These are phyloP conservation scores for Liasis olivaceus DNA, from an alignment of 2,797 vertebrate species.

Conservation along the genomic window DNA sequence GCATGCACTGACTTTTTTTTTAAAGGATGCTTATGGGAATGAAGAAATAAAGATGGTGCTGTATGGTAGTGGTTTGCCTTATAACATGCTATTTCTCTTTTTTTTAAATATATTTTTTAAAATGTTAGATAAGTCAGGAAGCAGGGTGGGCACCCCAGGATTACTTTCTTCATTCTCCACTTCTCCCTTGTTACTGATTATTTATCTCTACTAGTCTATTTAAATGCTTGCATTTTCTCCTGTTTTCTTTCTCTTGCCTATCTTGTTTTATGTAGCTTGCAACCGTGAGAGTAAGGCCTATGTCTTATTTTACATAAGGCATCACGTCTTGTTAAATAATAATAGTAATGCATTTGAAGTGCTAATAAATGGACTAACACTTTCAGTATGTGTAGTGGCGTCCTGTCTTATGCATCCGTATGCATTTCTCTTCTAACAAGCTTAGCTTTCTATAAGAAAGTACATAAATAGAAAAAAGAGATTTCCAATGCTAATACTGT, in stretches of 20 bases:
- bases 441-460: neutral
- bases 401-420: neutral
- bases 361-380: neutral
- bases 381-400: neutral
- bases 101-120: neutral
- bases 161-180: neutral
- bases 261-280: neutral
- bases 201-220: neutral
- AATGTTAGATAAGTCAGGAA: neutral
- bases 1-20: neutral
- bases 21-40: neutral
- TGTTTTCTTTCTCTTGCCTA: neutral
- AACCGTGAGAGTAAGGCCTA: neutral
- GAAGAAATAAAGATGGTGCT: neutral
- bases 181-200: neutral
- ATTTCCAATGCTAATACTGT: neutral
- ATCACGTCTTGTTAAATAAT: neutral
- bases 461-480: neutral
- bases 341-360: neutral
- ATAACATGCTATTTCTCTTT: neutral
- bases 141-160: neutral
- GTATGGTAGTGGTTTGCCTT: neutral
- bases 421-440: neutral
- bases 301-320: neutral
- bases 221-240: neutral